phyloP scores from a whole-genome alignment of 2,113 vertebrate genomes.

The Sialia sialis region DNA sequence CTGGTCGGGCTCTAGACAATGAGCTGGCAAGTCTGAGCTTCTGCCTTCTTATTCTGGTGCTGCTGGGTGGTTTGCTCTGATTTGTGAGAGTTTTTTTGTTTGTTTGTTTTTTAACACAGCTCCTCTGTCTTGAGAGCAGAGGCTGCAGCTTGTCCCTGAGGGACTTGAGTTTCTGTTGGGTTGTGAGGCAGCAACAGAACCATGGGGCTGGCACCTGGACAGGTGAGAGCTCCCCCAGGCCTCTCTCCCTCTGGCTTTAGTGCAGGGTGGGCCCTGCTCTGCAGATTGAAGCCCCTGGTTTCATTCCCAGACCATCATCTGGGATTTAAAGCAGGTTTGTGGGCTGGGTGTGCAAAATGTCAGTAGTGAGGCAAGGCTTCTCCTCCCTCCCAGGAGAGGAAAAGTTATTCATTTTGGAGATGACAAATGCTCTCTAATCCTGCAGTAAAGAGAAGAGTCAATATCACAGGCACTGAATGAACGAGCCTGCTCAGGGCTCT shows the following conservation, averaged over 20 bases:
- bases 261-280: neutral
- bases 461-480: neutral
- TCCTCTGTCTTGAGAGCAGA: neutral
- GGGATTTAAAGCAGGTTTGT: neutral
- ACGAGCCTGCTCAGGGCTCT: conserved; percentile 33
- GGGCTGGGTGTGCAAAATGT: neutral
- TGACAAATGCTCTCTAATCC: conserved; percentile 52
- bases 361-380: neutral
- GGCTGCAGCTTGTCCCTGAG: neutral
- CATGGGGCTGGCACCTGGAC: neutral
- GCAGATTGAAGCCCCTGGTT: neutral
- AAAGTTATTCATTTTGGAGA: conserved; percentile 49
- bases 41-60: neutral
- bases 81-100: neutral
- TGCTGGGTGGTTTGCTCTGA: neutral
- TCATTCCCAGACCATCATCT: neutral
- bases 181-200: neutral
- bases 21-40: neutral
- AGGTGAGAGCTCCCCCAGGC: neutral
- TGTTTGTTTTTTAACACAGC: neutral
- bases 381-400: conserved; percentile 19
- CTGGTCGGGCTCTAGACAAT: neutral
- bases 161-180: neutral
- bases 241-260: neutral
- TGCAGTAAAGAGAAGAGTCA: conserved; percentile 55